These are phyloP conservation scores for Abrostola tripartita DNA, from an alignment of 2,888 invertebrate genomes.

Conservation along the genomic window DNA sequence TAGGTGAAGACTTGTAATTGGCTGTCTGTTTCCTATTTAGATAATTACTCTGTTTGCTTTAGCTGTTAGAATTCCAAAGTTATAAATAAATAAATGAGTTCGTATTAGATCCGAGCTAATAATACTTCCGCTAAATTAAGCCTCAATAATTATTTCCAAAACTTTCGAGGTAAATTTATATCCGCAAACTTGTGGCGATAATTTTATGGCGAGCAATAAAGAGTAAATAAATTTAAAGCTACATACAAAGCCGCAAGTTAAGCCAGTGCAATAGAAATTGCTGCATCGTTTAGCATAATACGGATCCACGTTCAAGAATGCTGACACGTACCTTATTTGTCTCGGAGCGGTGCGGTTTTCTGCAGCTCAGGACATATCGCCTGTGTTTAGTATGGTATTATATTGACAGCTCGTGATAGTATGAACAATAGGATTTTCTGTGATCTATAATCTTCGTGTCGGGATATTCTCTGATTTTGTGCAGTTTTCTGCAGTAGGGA, in stretches of 20 bases:
- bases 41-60: no score
- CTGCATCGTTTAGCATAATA: slow-evolving; percentile 33
- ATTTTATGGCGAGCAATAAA: not conserved
- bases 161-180: no score
- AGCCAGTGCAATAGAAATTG: slow-evolving; percentile 17
- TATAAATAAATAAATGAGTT: no score
- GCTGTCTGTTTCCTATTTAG: no score
- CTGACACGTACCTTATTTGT: slow-evolving; percentile 30
- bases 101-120: no score
- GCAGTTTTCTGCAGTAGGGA: no score
- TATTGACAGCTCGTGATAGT: not conserved
- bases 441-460: not conserved
- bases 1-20: no score
- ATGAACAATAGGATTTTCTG: not conserved
- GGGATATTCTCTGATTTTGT: no score
- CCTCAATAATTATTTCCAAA: no score
- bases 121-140: no score
- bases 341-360: slow-evolving; percentile 3
- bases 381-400: slow-evolving; percentile 1
- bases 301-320: slow-evolving; percentile 13
- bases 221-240: not conserved
- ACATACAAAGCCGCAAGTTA: not conserved
- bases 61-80: no score
- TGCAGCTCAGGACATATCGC: slow-evolving; percentile 13
- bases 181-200: not conserved